These are phyloP conservation scores for Rhamphomyia laevipes DNA, from an alignment of 2,888 invertebrate genomes.

Conservation along the genomic window DNA sequence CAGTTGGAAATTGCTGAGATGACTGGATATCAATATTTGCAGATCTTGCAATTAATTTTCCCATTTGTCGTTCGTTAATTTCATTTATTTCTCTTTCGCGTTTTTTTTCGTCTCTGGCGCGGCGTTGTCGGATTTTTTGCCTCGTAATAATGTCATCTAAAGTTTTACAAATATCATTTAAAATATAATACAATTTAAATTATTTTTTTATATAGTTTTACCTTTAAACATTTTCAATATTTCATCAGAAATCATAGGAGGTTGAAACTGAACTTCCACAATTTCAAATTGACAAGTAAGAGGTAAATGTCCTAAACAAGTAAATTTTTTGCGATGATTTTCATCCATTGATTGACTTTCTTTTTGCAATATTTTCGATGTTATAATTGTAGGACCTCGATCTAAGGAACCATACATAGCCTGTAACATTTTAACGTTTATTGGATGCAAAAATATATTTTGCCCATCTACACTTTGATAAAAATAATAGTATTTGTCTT, in stretches of 20 bases:
- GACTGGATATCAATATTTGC: conserved; percentile 48
- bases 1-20: conserved; percentile 46
- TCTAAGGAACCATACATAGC: conserved; percentile 74
- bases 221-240: conserved; percentile 60
- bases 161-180: conserved; percentile 1
- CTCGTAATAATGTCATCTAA: conserved; percentile 64
- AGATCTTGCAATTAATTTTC: conserved; percentile 47
- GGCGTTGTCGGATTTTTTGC: conserved; percentile 53
- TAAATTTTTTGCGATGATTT: conserved; percentile 60
- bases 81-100: conserved; percentile 65
- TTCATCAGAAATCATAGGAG: conserved; percentile 55
- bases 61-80: conserved; percentile 59
- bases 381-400: conserved; percentile 59
- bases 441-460: conserved; percentile 78
- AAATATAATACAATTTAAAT: not conserved
- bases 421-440: conserved; percentile 83
- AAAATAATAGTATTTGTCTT: conserved; percentile 27
- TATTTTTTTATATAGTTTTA: conserved; percentile 25
- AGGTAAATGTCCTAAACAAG: conserved; percentile 78
- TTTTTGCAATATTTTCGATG: conserved; percentile 73
- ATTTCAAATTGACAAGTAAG: conserved; percentile 82
- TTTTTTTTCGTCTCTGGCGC: conserved; percentile 64
- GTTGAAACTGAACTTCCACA: conserved; percentile 71
- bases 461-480: conserved; percentile 77
- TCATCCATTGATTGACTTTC: conserved; percentile 77